Evolutionary conservation across 2,888 invertebrate species (phyloP), one percentile per base, ranked within the genome.

Genomic region (Cryptus viduatorius): DNA sequence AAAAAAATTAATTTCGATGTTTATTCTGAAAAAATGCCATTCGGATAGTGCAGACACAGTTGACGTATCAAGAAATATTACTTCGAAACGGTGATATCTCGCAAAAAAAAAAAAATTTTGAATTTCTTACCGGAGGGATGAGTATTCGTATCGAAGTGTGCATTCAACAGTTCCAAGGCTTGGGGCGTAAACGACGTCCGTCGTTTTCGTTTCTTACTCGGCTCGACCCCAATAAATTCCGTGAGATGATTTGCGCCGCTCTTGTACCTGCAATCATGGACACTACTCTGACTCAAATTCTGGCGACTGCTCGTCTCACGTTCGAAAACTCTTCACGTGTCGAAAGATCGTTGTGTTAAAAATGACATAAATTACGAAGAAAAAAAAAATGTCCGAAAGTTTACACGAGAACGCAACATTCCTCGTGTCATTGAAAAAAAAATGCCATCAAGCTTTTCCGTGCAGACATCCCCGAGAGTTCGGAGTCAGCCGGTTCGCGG

Each of bases 141-240:
- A 79, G 99, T 99, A 94, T 99, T 99, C 91, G 98, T 96, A 94
- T 98, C 98, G 93, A 99, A 99, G 94, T 99, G 98, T 81, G 98
- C 97, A 94, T 99, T 99, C 82, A 99, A 95, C 86, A 98, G 95
- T 94, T 99, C 99, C 90, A 99, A 94, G 14, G 99, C 99, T 94
- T 98, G 98, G 0, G 99, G 99, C 4, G 99, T 99, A 94, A 99
- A 99, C 0, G 99, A 99, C 50, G 99, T 99, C 91, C 99, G 96
- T 90, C 99, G 95, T 95, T 99, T 99, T 90, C 99, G 96, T 93
- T 99, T 99, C 95, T 99, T 99, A 84, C 98, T 98, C 4, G 98
- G 98, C 93, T 99, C 99, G 93, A 98, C 98, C 50, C 98, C 98
- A 90, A 98, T 98, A 94, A 98, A 98, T 93, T 98, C 98, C 85